These are phyloP conservation scores for Chamaetylas fuelleborni DNA, from an alignment of 2,113 vertebrate genomes.

Conservation along the genomic window DNA sequence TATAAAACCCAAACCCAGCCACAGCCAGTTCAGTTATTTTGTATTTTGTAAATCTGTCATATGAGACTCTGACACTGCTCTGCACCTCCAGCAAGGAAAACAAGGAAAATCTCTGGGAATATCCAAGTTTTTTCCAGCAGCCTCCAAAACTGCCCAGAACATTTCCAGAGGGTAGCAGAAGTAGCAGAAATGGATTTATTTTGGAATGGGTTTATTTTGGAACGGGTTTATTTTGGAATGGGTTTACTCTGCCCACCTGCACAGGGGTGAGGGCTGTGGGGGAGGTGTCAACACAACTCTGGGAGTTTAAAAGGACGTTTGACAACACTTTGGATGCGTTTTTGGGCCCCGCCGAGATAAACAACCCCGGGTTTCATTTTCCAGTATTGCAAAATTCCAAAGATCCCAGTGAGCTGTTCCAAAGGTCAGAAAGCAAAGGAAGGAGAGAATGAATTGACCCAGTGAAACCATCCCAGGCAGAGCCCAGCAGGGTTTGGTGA, in stretches of 20 bases:
- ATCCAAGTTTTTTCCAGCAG: fast-evolving
- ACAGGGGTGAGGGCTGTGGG: fast-evolving
- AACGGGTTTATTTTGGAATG: too few relatives aligned
- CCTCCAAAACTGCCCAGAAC: neutral
- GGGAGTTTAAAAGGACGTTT: neutral
- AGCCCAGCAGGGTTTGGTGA: neutral
- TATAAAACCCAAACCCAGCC: too few relatives aligned
- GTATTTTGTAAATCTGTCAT: neutral
- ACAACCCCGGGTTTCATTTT: neutral
- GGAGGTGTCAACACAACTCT: fast-evolving
- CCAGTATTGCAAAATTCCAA: neutral
- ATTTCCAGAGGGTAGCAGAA: neutral
- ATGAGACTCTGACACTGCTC: neutral
- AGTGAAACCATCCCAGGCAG: neutral
- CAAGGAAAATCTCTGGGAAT: too few relatives aligned
- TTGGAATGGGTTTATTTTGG: too few relatives aligned
- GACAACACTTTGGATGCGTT: neutral
- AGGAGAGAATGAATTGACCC: neutral
- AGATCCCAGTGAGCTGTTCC: neutral
- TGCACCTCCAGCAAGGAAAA: neutral
- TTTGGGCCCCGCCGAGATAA: neutral
- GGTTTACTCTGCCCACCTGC: neutral
- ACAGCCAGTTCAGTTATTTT: neutral
- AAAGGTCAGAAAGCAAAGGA: conserved; percentile 9
- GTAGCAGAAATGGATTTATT: neutral